Base-by-base conservation (phyloP, 2,113 vertebrate species). In the Merops nubicus region DNA sequence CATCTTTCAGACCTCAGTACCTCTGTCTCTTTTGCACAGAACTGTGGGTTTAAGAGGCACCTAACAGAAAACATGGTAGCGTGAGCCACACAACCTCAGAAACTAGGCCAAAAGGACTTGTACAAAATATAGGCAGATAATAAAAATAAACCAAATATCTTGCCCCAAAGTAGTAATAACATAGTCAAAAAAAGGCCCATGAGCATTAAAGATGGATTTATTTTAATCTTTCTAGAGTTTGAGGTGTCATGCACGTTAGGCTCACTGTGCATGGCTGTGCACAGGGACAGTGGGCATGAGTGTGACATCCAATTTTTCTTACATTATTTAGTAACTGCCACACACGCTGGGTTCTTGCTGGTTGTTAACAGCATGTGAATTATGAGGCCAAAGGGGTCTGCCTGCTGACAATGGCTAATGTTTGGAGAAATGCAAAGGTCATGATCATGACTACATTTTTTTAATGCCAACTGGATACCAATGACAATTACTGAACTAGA, bases 341-440 rank as follows among this genome's bases (percentile, higher is more conserved):
- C 64, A 87, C 93, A 94, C 13, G 68, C 95, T 91, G 84, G 76
- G 94, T 69, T 95, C 93, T 95, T 87, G 91, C 87, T 95, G 90
- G 85, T 94, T 96, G 93, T 92, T 95, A 96, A 91, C 93, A 96
- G 95, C 90, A 78, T 68, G 86, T 95, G 92, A 95, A 95, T 96
- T 91, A 94, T 97, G 91, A 96, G 93, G 92, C 94, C 94, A 96
- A 67, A 83, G 74, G 59, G 92, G 91, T 93, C 91, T 93, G 88
- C 86, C 86, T 91, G 51, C 11, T 79, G 88, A 97, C 93, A 96
- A 93, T 95, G 81, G 94, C 79, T 82, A 64, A 57, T 87, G 88
- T 92, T 94, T 97, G 90, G 74, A 96, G 75, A 91, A 96, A 92
- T 93, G 89, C 88, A 97, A 83, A 95, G 97, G 96, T 97, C 97